Conservation (phyloP, 2,888 invertebrate genomes). For the Vandiemenella viatica region DNA sequence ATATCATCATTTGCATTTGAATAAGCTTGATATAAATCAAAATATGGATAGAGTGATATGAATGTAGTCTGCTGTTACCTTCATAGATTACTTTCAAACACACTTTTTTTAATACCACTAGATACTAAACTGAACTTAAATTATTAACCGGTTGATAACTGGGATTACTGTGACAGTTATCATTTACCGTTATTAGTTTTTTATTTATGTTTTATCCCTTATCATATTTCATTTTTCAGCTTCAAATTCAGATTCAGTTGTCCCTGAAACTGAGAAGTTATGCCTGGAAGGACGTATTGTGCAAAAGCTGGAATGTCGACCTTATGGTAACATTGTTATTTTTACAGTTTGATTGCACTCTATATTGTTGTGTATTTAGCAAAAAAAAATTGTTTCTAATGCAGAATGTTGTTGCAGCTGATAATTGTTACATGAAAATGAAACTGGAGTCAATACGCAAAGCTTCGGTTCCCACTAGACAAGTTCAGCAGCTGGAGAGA, state of each 20-base stretch:
- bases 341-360: background rate
- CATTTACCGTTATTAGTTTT: too few relatives aligned
- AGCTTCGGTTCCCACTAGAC: constrained; percentile 72
- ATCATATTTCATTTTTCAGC: constrained; percentile 27
- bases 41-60: too few relatives aligned
- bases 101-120: too few relatives aligned
- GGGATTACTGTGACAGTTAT: too few relatives aligned
- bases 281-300: constrained; percentile 88
- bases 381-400: background rate
- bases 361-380: background rate
- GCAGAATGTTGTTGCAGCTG: constrained; percentile 32
- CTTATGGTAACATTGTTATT: constrained; percentile 37
- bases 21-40: too few relatives aligned
- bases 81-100: too few relatives aligned
- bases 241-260: constrained; percentile 44
- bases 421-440: constrained; percentile 76
- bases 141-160: too few relatives aligned
- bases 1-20: too few relatives aligned
- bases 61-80: too few relatives aligned
- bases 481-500: constrained; percentile 73
- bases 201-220: too few relatives aligned
- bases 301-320: constrained; percentile 89
- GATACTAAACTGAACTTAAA: too few relatives aligned
- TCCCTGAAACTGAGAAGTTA: constrained; percentile 68
- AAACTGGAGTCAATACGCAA: constrained; percentile 76